Percentiles rank a stretch among this genome's conserved stretches.
phyloP scores from a whole-genome alignment of 2,797 vertebrate genomes.

The Pseudocheirus occidentalis region DNA sequence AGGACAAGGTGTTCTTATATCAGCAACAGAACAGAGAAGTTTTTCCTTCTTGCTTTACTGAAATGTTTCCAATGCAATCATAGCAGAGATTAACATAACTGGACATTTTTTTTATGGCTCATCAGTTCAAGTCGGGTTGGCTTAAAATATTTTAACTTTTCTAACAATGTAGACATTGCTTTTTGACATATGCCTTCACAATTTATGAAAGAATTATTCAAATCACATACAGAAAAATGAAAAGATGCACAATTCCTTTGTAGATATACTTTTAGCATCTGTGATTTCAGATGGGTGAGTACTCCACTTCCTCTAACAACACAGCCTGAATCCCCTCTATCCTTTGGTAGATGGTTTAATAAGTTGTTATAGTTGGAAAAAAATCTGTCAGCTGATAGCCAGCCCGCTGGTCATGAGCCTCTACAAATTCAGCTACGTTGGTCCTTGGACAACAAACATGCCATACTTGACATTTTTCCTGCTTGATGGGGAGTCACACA shows the following conservation, averaged over 20 bases:
- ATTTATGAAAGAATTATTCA: not conserved
- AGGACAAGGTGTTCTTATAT: not conserved
- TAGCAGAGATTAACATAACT: not conserved
- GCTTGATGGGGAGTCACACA: not conserved
- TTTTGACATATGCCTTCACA: not conserved
- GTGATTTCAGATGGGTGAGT: not conserved
- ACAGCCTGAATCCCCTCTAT: not conserved
- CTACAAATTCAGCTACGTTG: not conserved
- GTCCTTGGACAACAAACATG: not conserved
- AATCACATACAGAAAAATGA: not conserved
- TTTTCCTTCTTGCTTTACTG: not conserved
- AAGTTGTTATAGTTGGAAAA: not conserved
- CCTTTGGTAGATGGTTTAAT: not conserved
- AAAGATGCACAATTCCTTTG: not conserved
- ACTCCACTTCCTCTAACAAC: not conserved
- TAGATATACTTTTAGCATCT: not conserved
- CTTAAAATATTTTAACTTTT: not conserved
- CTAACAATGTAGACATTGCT: not conserved
- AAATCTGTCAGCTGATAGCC: not conserved
- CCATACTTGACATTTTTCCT: not conserved
- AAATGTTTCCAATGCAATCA: not conserved
- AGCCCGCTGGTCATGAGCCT: not conserved
- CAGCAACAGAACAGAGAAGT: not conserved
- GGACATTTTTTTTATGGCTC: not conserved
- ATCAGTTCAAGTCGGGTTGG: not conserved